These are phyloP conservation scores for Carcina quercana DNA, from an alignment of 2,888 invertebrate genomes.

Conservation along the genomic window DNA sequence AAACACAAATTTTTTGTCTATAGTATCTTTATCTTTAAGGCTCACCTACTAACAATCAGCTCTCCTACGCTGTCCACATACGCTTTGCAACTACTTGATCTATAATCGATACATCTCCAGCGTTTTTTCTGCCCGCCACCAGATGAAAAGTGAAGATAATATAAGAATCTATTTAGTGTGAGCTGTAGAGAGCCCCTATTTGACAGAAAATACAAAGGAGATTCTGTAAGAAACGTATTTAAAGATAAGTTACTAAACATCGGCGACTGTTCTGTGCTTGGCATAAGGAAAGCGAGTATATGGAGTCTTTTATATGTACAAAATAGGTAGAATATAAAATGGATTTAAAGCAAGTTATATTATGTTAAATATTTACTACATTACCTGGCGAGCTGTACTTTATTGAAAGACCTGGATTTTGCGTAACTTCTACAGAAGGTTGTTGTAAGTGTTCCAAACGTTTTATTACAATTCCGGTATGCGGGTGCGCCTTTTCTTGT, in stretches of 20 bases:
- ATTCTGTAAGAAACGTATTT: constrained; percentile 8
- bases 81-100: constrained; percentile 37
- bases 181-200: constrained; percentile 43
- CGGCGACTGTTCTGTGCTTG: no score
- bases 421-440: no score
- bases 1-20: background rate
- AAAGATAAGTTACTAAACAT: background rate
- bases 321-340: no score
- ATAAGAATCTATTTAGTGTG: constrained; percentile 45
- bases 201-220: constrained; percentile 30
- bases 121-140: constrained; percentile 28
- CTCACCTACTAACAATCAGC: constrained; percentile 33
- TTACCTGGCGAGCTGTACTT: no score
- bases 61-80: constrained; percentile 37
- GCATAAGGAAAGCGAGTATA: no score
- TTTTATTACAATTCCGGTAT: no score
- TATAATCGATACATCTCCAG: constrained; percentile 54
- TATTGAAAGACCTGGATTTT: no score
- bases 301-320: no score
- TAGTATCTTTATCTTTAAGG: background rate
- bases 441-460: no score
- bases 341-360: no score
- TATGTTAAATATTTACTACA: no score
- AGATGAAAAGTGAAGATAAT: constrained; percentile 39
- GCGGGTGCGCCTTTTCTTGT: no score